Percentiles rank a stretch among this genome's conserved stretches.
Conservation (phyloP, 2,888 invertebrate genomes). For the Caenorhabditis doughertyi region DNA sequence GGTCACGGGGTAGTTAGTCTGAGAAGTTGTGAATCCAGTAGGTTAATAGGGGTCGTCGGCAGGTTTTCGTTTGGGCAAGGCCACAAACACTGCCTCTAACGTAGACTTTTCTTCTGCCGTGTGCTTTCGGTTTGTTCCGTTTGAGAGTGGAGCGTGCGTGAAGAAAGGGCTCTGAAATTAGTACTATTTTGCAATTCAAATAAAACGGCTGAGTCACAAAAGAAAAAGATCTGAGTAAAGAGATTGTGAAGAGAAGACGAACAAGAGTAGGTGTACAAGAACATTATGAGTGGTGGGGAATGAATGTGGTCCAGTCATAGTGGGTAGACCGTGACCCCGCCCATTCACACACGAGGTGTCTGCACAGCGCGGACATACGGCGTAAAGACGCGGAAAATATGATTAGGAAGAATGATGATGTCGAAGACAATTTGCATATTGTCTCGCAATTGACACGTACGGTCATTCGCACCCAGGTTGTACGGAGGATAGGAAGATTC, state of each 20-base stretch:
- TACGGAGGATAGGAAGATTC: conserved; percentile 10
- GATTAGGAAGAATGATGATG: conserved; percentile 4
- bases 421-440: conserved; percentile 35
- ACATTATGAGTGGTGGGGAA: conserved; percentile 9
- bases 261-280: background rate
- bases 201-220: conserved; percentile 30
- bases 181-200: background rate
- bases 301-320: conserved; percentile 27
- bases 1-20: conserved; percentile 65
- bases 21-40: conserved; percentile 24
- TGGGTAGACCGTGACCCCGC: conserved; percentile 16
- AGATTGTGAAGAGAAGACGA: background rate
- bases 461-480: conserved; percentile 39
- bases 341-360: conserved; percentile 48
- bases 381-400: conserved; percentile 43
- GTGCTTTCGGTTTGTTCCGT: conserved; percentile 60
- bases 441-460: conserved; percentile 40
- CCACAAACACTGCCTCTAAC: conserved; percentile 67
- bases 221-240: background rate
- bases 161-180: conserved; percentile 52
- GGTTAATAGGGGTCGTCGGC: conserved; percentile 36
- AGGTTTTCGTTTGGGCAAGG: conserved; percentile 65
- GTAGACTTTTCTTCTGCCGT: conserved; percentile 53
- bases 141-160: conserved; percentile 52
- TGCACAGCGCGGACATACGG: conserved; percentile 25